phyloP scores from a whole-genome alignment of 2,113 vertebrate species.

The Atractosteus spatula region DNA sequence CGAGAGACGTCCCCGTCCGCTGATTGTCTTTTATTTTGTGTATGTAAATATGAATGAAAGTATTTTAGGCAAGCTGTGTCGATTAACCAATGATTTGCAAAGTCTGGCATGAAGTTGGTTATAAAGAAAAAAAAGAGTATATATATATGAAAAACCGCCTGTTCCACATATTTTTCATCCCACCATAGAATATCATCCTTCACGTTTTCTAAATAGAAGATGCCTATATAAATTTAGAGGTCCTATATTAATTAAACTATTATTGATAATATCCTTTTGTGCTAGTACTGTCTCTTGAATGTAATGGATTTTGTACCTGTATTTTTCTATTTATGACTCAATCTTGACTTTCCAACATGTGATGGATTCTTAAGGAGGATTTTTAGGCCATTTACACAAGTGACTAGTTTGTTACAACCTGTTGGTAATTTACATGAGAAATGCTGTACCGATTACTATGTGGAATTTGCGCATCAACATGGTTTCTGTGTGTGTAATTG shows the following conservation, averaged over 20 bases:
- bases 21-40: constrained; percentile 21
- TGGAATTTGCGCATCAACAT: constrained; percentile 34
- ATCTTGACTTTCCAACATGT: constrained; percentile 67
- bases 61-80: constrained; percentile 18
- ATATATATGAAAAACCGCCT: constrained; percentile 25
- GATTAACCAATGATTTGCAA: constrained; percentile 22
- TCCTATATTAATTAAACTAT: constrained; percentile 70
- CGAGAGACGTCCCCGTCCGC: no score
- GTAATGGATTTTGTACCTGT: constrained; percentile 80
- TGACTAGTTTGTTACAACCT: constrained; percentile 54
- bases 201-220: constrained; percentile 68
- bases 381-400: constrained; percentile 56
- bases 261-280: constrained; percentile 67
- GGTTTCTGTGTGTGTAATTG: constrained; percentile 39
- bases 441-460: constrained; percentile 44
- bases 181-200: constrained; percentile 53
- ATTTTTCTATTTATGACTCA: constrained; percentile 75
- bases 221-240: constrained; percentile 67
- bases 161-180: constrained; percentile 48
- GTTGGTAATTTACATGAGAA: constrained; percentile 43
- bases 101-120: constrained; percentile 43
- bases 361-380: constrained; percentile 49
- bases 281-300: constrained; percentile 79
- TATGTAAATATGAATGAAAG: constrained; percentile 53
- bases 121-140: background rate